Evolutionary conservation across 2,797 vertebrate species (phyloP).

Genomic region (Sebastiscus albofasciatus): DNA sequence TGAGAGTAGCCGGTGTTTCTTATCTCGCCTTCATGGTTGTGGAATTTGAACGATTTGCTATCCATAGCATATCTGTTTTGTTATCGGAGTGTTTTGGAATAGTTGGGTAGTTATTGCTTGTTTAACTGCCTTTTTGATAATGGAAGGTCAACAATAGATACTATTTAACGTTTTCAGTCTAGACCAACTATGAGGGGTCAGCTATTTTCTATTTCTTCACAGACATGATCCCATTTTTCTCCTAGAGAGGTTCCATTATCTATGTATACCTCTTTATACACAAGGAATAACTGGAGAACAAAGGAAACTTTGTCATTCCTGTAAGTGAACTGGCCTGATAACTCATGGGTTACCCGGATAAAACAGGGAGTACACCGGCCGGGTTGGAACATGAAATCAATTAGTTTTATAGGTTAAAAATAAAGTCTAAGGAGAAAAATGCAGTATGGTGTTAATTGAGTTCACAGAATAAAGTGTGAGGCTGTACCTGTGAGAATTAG

Average conservation of each 20-base stretch:
- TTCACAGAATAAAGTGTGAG: constrained; percentile 83
- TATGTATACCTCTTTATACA: constrained; percentile 33
- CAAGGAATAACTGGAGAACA: constrained; percentile 33
- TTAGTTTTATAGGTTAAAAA: constrained; percentile 83
- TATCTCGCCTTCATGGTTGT: constrained; percentile 38
- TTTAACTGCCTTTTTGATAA: constrained; percentile 49
- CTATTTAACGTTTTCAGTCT: constrained; percentile 19
- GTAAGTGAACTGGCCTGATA: constrained; percentile 54
- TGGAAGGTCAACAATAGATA: constrained; percentile 51
- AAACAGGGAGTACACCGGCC: constrained; percentile 44
- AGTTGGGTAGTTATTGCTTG: constrained; percentile 40
- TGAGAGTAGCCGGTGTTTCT: constrained; percentile 4
- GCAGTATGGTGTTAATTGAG: constrained; percentile 85
- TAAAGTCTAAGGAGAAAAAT: constrained; percentile 73
- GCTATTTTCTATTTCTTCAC: constrained; percentile 16
- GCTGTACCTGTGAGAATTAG: constrained; percentile 83
- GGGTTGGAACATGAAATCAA: constrained; percentile 77
- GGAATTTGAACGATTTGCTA: constrained; percentile 64
- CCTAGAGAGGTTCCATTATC: constrained; percentile 10
- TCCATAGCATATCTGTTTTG: constrained; percentile 32
- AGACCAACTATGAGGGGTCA: constrained; percentile 12
- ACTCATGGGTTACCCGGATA: constrained; percentile 45
- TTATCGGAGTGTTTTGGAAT: constrained; percentile 67
- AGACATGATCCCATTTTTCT: constrained; percentile 15
- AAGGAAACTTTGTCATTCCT: constrained; percentile 32